phyloP scores from a whole-genome alignment of 2,888 invertebrate genomes.

The Plemyria rubiginata region DNA sequence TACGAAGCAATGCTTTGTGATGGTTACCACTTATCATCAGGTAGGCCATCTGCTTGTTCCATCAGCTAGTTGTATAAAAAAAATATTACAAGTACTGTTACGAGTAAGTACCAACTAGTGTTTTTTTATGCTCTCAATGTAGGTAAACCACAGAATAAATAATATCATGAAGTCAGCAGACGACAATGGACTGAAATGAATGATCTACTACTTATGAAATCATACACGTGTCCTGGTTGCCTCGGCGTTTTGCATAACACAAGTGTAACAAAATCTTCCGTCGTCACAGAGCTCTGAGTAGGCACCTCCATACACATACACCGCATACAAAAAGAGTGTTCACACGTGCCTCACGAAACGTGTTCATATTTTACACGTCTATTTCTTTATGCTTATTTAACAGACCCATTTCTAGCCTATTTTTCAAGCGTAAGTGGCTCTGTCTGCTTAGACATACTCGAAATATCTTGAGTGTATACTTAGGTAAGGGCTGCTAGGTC shows the following conservation, averaged over 20 bases:
- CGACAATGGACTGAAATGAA: too few relatives aligned
- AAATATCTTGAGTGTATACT: not conserved
- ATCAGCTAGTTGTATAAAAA: too few relatives aligned
- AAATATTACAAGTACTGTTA: too few relatives aligned
- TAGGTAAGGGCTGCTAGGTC: too few relatives aligned
- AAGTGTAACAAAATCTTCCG: conserved; percentile 12
- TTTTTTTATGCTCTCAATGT: too few relatives aligned
- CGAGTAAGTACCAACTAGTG: too few relatives aligned
- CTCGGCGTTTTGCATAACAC: conserved; percentile 15
- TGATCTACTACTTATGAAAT: not conserved
- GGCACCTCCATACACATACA: conserved; percentile 1
- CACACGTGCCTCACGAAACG: conserved; percentile 16
- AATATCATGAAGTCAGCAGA: too few relatives aligned
- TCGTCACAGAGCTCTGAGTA: conserved; percentile 5
- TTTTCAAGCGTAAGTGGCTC: not conserved
- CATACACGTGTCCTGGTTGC: conserved; percentile 8
- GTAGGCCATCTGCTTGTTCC: too few relatives aligned
- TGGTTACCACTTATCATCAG: too few relatives aligned
- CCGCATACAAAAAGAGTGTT: conserved; percentile 10
- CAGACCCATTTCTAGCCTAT: conserved; percentile 3
- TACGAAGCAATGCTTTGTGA: too few relatives aligned
- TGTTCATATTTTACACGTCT: conserved; percentile 14
- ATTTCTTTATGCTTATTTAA: conserved; percentile 11
- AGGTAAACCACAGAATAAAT: too few relatives aligned
- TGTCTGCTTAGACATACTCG: not conserved